Evolutionary conservation across 2,113 vertebrate species (phyloP), one percentile per base, ranked within the genome.

Genomic region (Pleuronectes platessa): DNA sequence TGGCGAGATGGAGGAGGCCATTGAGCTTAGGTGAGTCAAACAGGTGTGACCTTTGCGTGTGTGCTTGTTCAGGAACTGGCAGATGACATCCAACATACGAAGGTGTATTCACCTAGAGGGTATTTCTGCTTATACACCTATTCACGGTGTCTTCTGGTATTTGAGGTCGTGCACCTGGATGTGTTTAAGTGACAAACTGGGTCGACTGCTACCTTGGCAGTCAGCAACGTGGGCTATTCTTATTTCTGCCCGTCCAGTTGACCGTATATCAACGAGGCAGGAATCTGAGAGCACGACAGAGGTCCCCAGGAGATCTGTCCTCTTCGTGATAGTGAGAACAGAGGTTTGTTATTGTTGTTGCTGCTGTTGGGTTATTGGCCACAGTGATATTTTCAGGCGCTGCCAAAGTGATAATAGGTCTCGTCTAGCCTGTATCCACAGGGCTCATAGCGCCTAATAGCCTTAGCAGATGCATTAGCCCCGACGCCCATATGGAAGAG

Each of bases 11-110:
- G 93, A 86, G 74, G 92, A 93, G 82, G 87, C 88, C 70, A 92
- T 91, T 42, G 93, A 94, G 66, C 90, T 92, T 79, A 92, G 94
- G 93, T 94, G 88, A 94, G 93, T 90, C 77, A 20, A 51, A 27
- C 59, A 20, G 65, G 60, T 31, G 68, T 74, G 54, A 51, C 23
- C 47, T 24, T 61, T 56, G 47, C 12, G 26, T 27, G 20, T 71
- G 26, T 67, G 56, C 24, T 27, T 62, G 51, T 49, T 42, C 27
- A 55, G 27, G 53, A 54, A 13, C 49, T 61, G 62, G 45, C 26
- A n/a, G 62, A 58, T 55, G 26, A 56, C 21, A 54, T 59, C 59
- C n/a, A 21, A 4, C 21, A 4, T 27, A 37, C 2, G 5, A 20
- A 17, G 35, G 24, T 24, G 17, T 37, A 45, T 76, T 45, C 17